A percentile compares a stretch with the other conserved stretches of the same genome.
Evolutionary conservation across 2,113 vertebrate species (phyloP).

Genomic region (Tautogolabrus adspersus): DNA sequence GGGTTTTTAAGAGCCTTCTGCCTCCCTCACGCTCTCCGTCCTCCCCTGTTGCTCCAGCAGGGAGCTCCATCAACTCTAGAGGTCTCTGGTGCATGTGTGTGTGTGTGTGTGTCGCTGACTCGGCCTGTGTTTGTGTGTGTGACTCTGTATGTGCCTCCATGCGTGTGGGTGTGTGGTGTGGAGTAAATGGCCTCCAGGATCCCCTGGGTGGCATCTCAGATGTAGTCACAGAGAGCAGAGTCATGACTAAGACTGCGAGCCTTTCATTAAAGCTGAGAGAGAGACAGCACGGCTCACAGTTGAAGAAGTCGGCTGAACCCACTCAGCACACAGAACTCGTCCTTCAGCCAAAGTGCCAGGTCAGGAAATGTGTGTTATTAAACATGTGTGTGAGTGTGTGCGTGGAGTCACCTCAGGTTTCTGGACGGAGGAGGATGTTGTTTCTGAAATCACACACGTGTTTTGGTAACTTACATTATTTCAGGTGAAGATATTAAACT

Average conservation of each 20-base stretch:
- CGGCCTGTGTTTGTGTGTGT: not conserved
- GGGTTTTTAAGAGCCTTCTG: constrained; percentile 12
- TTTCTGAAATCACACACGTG: not conserved
- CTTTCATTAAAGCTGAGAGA: constrained; percentile 56
- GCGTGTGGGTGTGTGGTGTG: constrained; percentile 57
- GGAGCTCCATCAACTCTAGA: constrained; percentile 54
- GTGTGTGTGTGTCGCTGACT: not conserved
- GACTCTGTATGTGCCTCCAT: constrained; percentile 32
- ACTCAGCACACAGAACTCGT: not conserved
- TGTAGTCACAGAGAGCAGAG: constrained; percentile 72
- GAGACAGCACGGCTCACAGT: constrained; percentile 17
- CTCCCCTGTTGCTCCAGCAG: constrained; percentile 13
- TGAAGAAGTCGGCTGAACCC: constrained; percentile 30
- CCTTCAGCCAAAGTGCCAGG: constrained; percentile 6
- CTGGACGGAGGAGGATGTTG: not conserved
- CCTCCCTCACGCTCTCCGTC: constrained; percentile 10
- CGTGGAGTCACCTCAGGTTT: not conserved
- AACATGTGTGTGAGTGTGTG: not conserved
- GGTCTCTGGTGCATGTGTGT: constrained; percentile 25
- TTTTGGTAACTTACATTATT: not conserved
- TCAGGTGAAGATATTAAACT: not conserved
- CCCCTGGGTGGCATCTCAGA: constrained; percentile 64
- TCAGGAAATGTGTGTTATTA: not conserved
- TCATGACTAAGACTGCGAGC: constrained; percentile 63
- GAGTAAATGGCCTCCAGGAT: constrained; percentile 69